Conservation (phyloP, 2,888 invertebrate genomes). For the Ptychoptera albimana region DNA sequence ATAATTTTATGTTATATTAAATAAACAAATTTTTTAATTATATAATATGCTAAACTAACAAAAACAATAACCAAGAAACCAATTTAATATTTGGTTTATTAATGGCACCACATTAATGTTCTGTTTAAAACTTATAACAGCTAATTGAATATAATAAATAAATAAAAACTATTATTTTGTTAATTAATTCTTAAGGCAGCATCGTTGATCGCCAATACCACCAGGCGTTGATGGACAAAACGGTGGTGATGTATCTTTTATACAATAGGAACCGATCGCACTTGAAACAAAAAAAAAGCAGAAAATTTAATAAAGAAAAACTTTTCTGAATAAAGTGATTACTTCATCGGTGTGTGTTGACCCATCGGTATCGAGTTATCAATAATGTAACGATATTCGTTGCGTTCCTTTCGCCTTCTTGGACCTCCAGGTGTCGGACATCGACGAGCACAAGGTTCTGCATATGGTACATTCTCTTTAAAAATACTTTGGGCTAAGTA, state of each 20-base stretch:
- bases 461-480: conserved; percentile 34
- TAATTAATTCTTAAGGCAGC: conserved; percentile 32
- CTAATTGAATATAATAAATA: not conserved
- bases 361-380: conserved; percentile 48
- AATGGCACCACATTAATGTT: too few species aligned
- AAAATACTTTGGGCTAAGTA: conserved; percentile 64
- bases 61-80: too few species aligned
- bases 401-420: conserved; percentile 17
- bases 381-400: conserved; percentile 27
- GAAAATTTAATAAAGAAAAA: not conserved
- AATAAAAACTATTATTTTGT: conserved; percentile 8
- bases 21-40: too few species aligned
- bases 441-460: conserved; percentile 55
- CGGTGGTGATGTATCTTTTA: conserved; percentile 45
- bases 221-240: conserved; percentile 45
- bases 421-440: conserved; percentile 44
- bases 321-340: conserved; percentile 13
- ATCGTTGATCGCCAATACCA: conserved; percentile 45
- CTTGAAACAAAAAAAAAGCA: conserved; percentile 23
- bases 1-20: too few species aligned
- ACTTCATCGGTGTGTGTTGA: conserved; percentile 55
- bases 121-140: not conserved
- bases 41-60: too few species aligned
- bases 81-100: too few species aligned
- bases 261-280: conserved; percentile 52